These are phyloP conservation scores for Balanococcus diminutus DNA, from an alignment of 2,888 invertebrate genomes.

Conservation along the genomic window DNA sequence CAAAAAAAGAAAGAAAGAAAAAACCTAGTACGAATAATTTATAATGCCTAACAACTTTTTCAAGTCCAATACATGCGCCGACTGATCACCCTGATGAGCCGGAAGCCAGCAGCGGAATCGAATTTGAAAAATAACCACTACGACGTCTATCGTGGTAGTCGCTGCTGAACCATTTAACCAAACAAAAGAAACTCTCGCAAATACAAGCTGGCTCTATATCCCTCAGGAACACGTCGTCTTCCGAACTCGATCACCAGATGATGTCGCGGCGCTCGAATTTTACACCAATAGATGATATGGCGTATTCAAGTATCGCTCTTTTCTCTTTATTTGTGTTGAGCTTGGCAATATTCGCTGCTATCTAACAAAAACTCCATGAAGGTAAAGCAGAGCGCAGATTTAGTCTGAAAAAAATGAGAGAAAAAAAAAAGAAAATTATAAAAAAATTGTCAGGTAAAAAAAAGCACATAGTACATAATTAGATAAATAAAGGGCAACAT, in stretches of 20 bases:
- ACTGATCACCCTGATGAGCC: constrained; percentile 53
- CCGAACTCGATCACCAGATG: constrained; percentile 59
- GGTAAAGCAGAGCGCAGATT: constrained; percentile 54
- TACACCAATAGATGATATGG: constrained; percentile 28
- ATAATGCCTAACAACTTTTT: constrained; percentile 33
- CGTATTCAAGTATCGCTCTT: constrained; percentile 21
- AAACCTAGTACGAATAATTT: constrained; percentile 2
- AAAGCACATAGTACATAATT: too few species aligned
- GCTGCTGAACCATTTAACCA: constrained; percentile 1
- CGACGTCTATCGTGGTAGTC: constrained; percentile 13
- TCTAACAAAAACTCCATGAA: constrained; percentile 98
- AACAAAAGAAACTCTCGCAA: not conserved
- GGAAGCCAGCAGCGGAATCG: constrained; percentile 49
- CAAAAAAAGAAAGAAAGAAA: constrained; percentile 15
- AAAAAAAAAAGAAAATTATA: not conserved
- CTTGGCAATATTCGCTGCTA: constrained; percentile 98
- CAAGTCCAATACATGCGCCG: constrained; percentile 44
- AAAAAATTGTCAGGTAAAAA: not conserved
- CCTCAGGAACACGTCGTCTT: constrained; percentile 58
- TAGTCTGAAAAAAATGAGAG: constrained; percentile 43
- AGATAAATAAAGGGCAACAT: too few species aligned
- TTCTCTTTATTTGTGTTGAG: constrained; percentile 89
- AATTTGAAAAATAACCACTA: not conserved
- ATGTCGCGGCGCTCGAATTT: constrained; percentile 57
- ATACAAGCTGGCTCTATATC: not conserved